Evolutionary conservation across 2,797 vertebrate genomes (phyloP).

Genomic region (Coranthus polyacanthus): DNA sequence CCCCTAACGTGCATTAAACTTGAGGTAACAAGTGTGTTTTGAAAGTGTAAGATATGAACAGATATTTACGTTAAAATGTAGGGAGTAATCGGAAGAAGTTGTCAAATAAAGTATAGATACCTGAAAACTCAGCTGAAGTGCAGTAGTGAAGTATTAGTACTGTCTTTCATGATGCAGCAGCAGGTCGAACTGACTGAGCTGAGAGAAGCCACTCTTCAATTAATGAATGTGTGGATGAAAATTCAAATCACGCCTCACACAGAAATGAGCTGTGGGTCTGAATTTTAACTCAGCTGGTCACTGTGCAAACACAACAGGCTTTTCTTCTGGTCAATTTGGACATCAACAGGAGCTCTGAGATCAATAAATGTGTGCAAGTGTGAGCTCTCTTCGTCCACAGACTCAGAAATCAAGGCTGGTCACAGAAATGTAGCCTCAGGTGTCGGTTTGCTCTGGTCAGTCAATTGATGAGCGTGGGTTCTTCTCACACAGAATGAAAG

Average conservation of each 20-base stretch:
- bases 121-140: too few relatives aligned
- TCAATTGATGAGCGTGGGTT: too few relatives aligned
- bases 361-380: conserved; percentile 24
- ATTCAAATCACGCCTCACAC: conserved; percentile 18
- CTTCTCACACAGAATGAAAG: too few relatives aligned
- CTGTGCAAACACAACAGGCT: conserved; percentile 25
- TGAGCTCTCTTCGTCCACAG: not conserved
- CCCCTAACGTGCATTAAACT: too few relatives aligned
- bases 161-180: too few relatives aligned
- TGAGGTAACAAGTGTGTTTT: too few relatives aligned
- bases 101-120: too few relatives aligned
- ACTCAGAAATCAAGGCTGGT: not conserved
- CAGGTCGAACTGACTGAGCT: not conserved
- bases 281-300: conserved; percentile 19
- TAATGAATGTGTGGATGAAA: conserved; percentile 17
- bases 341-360: conserved; percentile 23
- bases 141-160: too few relatives aligned
- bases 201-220: conserved; percentile 7
- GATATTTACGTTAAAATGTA: too few relatives aligned
- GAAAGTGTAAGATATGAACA: too few relatives aligned
- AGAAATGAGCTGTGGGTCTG: not conserved
- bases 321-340: conserved; percentile 26
- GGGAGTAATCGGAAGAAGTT: too few relatives aligned
- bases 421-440: not conserved
- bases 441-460: too few relatives aligned